phyloP scores from a whole-genome alignment of 2,888 invertebrate genomes.

The Catocala nupta region DNA sequence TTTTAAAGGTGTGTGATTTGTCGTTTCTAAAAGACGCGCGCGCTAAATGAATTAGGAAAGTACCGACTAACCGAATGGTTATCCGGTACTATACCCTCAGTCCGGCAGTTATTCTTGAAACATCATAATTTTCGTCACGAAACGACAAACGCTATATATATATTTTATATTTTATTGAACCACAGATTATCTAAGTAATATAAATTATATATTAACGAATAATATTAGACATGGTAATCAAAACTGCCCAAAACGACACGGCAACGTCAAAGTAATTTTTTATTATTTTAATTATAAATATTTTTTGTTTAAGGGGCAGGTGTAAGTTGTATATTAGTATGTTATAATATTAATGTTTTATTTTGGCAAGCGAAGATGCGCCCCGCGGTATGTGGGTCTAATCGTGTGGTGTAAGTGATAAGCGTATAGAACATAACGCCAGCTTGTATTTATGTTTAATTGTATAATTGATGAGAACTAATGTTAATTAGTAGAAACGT shows the following conservation, averaged over 20 bases:
- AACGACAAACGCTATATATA: not conserved
- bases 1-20: too few relatives aligned
- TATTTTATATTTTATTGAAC: not conserved
- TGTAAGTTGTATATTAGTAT: constrained; percentile 70
- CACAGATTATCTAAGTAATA: not conserved
- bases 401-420: constrained; percentile 33
- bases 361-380: constrained; percentile 82
- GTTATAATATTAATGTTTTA: constrained; percentile 84
- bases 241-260: constrained; percentile 35
- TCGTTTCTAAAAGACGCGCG: too few relatives aligned
- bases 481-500: too few relatives aligned
- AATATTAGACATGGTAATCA: constrained; percentile 33
- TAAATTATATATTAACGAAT: constrained; percentile 5
- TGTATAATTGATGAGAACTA: too few relatives aligned
- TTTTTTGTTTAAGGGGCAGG: constrained; percentile 69
- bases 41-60: too few relatives aligned
- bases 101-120: too few relatives aligned
- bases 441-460: too few relatives aligned
- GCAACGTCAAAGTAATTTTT: constrained; percentile 50
- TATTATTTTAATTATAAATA: constrained; percentile 48
- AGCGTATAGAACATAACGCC: constrained; percentile 15
- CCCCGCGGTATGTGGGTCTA: constrained; percentile 53
- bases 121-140: too few relatives aligned
- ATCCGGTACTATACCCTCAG: too few relatives aligned
- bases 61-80: too few relatives aligned